A percentile compares a stretch with the other conserved stretches of the same genome.
Evolutionary conservation across 2,888 invertebrate species (phyloP).

Genomic region (Sphaerophoria rueppellii): DNA sequence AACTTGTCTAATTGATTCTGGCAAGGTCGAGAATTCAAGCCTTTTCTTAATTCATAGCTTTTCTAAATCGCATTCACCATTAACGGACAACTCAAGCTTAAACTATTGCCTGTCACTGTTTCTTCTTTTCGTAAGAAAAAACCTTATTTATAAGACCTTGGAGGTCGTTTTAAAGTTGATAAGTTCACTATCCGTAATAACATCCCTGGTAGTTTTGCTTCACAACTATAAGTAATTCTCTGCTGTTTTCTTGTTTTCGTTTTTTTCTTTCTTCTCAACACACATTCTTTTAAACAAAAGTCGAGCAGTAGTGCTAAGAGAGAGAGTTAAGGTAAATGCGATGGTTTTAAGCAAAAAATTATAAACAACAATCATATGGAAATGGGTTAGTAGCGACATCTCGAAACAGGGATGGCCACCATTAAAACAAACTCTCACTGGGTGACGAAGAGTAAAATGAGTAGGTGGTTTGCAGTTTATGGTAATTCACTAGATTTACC

Average conservation of each 20-base stretch:
- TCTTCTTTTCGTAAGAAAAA: neutral
- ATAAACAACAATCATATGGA: neutral
- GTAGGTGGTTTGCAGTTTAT: constrained; percentile 58
- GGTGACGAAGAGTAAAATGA: constrained; percentile 14
- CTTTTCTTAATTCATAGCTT: too few relatives aligned
- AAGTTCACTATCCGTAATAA: neutral
- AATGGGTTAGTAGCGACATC: constrained; percentile 58
- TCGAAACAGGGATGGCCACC: constrained; percentile 40
- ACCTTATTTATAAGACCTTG: too few relatives aligned
- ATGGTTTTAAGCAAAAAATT: neutral
- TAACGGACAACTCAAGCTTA: too few relatives aligned
- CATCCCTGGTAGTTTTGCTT: neutral
- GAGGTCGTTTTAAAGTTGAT: too few relatives aligned
- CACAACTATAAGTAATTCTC: neutral
- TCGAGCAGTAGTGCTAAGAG: constrained; percentile 24
- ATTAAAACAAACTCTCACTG: neutral
- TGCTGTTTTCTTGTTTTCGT: neutral
- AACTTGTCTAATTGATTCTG: too few relatives aligned
- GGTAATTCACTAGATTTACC: constrained; percentile 65
- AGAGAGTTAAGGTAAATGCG: constrained; percentile 44
- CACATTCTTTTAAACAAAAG: constrained; percentile 21
- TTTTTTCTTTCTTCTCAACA: constrained; percentile 8
- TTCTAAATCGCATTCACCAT: too few relatives aligned
- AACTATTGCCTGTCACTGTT: too few relatives aligned
- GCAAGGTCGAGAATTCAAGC: too few relatives aligned